These are phyloP conservation scores for Monodelphis domestica DNA, from an alignment of 2,797 vertebrate genomes.

Conservation along the genomic window DNA sequence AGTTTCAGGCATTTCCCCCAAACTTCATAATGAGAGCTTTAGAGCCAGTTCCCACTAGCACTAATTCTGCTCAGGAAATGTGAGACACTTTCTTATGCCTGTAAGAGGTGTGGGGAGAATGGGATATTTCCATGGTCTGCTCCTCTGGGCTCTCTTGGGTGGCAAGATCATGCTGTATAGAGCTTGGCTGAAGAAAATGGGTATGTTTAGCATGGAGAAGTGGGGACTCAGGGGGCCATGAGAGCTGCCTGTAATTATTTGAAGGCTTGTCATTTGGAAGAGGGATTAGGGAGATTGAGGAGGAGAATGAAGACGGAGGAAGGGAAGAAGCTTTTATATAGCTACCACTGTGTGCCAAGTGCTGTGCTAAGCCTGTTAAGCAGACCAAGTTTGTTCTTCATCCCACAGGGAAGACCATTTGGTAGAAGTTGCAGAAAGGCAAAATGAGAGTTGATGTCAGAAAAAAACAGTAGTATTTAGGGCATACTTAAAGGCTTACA, in stretches of 20 bases:
- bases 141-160: not conserved
- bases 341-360: not conserved
- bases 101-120: not conserved
- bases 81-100: not conserved
- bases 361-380: not conserved
- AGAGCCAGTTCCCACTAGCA: constrained; percentile 6
- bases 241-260: not conserved
- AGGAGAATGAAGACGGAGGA: not conserved
- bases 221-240: not conserved
- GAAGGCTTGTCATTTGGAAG: not conserved
- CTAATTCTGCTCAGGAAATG: constrained; percentile 36
- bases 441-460: not conserved
- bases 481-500: not conserved
- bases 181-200: not conserved
- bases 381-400: not conserved
- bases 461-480: not conserved
- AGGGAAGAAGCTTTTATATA: not conserved
- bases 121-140: not conserved
- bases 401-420: not conserved
- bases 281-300: not conserved
- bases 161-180: not conserved
- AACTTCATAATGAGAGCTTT: constrained; percentile 54
- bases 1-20: constrained; percentile 46
- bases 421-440: not conserved
- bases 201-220: not conserved